A percentile compares a stretch with the other conserved stretches of the same genome.
Evolutionary conservation across 2,113 vertebrate species (phyloP).

Genomic region (Ariopsis seemanni): DNA sequence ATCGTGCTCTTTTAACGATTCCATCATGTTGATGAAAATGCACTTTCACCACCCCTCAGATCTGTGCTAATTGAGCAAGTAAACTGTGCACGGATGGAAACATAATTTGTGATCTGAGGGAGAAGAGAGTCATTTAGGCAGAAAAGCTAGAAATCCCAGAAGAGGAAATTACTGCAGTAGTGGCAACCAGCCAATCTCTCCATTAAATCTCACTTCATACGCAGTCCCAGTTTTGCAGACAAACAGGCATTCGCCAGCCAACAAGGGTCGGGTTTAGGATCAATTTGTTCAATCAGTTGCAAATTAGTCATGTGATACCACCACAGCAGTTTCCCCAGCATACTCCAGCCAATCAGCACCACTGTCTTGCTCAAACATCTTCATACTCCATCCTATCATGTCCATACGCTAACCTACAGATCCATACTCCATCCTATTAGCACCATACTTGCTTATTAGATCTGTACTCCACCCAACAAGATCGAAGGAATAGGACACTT

Average conservation of each 20-base stretch:
- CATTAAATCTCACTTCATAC: not conserved
- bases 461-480: not conserved
- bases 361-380: not conserved
- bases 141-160: not conserved
- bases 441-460: not conserved
- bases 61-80: not conserved
- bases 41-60: not conserved
- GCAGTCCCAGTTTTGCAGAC: not conserved
- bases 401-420: not conserved
- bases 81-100: not conserved
- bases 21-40: not conserved
- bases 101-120: not conserved
- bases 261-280: not conserved
- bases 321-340: not conserved
- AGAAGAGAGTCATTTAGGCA: not conserved
- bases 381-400: not conserved
- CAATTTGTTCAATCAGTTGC: not conserved
- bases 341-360: not conserved
- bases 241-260: not conserved
- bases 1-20: not conserved
- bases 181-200: constrained; percentile 6
- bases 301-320: not conserved
- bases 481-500: too few species aligned
- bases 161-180: not conserved
- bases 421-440: not conserved